phyloP scores from a whole-genome alignment of 2,113 vertebrate species.

The Morone saxatilis region DNA sequence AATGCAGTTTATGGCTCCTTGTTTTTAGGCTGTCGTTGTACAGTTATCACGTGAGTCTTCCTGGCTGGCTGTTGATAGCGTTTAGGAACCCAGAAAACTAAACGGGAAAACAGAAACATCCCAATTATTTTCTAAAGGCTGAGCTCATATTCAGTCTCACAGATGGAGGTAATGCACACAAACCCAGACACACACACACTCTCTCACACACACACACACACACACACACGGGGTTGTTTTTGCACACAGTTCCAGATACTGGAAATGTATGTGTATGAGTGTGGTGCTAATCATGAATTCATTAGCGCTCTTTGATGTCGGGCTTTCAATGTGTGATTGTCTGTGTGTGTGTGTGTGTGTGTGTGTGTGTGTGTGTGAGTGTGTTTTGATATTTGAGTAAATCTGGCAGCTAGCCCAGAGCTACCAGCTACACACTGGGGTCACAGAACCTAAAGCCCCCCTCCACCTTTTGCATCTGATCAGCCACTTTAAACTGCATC shows the following conservation, averaged over 20 bases:
- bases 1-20: conserved; percentile 24
- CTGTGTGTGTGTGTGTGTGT: conserved; percentile 48
- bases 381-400: conserved; percentile 43
- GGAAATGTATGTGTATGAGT: conserved; percentile 40
- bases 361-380: conserved; percentile 38
- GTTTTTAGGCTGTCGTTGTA: conserved; percentile 29
- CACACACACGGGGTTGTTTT: conserved; percentile 31
- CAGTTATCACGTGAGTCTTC: conserved; percentile 37
- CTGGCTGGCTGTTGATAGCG: conserved; percentile 33
- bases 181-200: not conserved
- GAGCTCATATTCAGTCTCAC: conserved; percentile 16
- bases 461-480: not conserved
- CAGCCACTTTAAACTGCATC: not conserved
- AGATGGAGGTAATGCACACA: conserved; percentile 35
- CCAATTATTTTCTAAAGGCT: conserved; percentile 61
- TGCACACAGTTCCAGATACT: conserved; percentile 48
- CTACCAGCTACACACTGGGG: not conserved
- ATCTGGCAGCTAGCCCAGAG: conserved; percentile 40
- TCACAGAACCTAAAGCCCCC: not conserved
- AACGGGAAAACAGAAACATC: conserved; percentile 52
- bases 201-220: not conserved
- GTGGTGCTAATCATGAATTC: conserved; percentile 72
- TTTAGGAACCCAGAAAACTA: conserved; percentile 43
- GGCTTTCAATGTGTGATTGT: conserved; percentile 37
- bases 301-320: conserved; percentile 74